Conservation (phyloP, 1,140 invertebrate species). For the Drosophila arawakana region DNA sequence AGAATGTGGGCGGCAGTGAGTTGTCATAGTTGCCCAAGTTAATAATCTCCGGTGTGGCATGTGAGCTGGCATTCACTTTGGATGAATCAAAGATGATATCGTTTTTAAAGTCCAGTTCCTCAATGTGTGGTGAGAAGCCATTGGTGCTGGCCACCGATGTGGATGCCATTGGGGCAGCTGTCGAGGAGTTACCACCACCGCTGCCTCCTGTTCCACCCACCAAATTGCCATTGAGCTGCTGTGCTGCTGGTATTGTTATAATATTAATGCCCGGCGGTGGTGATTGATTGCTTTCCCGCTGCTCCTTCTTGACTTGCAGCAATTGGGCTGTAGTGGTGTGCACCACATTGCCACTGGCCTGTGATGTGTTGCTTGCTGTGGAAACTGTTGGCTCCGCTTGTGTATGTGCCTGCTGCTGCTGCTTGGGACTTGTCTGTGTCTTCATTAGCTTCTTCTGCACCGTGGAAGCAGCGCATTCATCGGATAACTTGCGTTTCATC, state of each 20-base stretch:
- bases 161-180: constrained; percentile 72
- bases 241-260: constrained; percentile 77
- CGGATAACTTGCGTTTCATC: constrained; percentile 74
- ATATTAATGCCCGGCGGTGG: constrained; percentile 77
- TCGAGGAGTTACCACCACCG: constrained; percentile 60
- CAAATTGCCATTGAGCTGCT: constrained; percentile 63
- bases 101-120: constrained; percentile 78
- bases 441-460: constrained; percentile 50
- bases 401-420: constrained; percentile 19
- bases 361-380: background rate
- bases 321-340: constrained; percentile 70
- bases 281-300: constrained; percentile 62
- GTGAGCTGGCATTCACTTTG: constrained; percentile 53
- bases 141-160: constrained; percentile 77
- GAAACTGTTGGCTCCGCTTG: constrained; percentile 10
- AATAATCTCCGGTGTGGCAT: constrained; percentile 69
- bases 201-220: constrained; percentile 27
- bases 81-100: constrained; percentile 77
- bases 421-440: constrained; percentile 52
- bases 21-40: constrained; percentile 81
- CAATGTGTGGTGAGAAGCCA: constrained; percentile 75
- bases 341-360: constrained; percentile 37
- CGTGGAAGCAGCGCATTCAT: constrained; percentile 47
- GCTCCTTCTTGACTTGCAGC: constrained; percentile 71
- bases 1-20: constrained; percentile 79